Evolutionary conservation across 2,797 vertebrate species (phyloP).

Genomic region (Pipistrellus nathusii): DNA sequence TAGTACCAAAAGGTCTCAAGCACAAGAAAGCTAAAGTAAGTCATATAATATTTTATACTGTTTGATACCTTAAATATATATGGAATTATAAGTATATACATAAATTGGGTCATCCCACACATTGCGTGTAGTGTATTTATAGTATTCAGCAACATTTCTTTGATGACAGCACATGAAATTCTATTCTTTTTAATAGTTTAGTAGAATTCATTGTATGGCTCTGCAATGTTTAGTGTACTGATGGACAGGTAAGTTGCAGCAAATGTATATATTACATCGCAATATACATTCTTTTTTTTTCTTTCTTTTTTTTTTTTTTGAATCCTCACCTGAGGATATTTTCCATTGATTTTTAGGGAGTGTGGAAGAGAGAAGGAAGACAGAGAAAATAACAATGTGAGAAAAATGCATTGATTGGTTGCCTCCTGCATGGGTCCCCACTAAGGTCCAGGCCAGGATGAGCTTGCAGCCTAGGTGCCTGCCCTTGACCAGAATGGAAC

Average conservation of each 20-base stretch:
- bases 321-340: no score
- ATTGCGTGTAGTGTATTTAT: background rate
- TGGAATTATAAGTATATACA: background rate
- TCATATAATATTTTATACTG: background rate
- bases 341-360: no score
- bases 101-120: background rate
- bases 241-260: background rate
- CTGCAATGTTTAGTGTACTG: background rate
- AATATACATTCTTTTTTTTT: background rate
- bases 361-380: no score
- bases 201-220: background rate
- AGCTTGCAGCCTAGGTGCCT: no score
- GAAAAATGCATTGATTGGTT: no score
- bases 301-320: no score
- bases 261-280: background rate
- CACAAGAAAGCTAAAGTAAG: constrained; percentile 62
- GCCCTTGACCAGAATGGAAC: no score
- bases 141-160: background rate
- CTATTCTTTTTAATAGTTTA: background rate
- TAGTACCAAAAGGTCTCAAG: constrained; percentile 59
- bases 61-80: background rate
- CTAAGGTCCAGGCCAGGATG: no score
- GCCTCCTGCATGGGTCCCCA: no score
- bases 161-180: background rate
- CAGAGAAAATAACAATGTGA: no score